These are phyloP conservation scores for Pseudomyrmex sp. DNA, from an alignment of 1,140 invertebrate species.

Conservation along the genomic window DNA sequence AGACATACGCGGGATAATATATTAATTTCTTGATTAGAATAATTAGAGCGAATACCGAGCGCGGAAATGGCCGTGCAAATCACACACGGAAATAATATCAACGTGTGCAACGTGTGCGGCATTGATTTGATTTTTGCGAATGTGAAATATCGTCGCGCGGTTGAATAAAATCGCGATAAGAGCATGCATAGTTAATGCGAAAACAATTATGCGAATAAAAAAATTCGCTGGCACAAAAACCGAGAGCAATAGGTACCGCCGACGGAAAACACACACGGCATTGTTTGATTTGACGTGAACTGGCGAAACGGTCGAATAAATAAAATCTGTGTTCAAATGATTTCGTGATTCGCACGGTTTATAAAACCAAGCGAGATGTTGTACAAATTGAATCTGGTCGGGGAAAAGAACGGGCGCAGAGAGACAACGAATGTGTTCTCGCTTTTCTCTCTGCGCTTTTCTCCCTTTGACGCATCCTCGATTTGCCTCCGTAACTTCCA, in stretches of 20 bases:
- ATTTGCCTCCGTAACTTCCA: background rate
- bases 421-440: background rate
- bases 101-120: background rate
- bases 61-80: background rate
- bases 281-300: constrained; percentile 8
- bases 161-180: constrained; percentile 24
- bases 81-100: background rate
- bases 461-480: background rate
- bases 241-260: background rate
- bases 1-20: background rate
- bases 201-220: constrained; percentile 1
- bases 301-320: background rate
- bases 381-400: constrained; percentile 4
- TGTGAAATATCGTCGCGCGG: background rate
- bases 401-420: background rate
- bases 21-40: background rate
- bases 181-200: constrained; percentile 30
- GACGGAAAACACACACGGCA: background rate
- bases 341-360: constrained; percentile 24
- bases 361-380: constrained; percentile 16
- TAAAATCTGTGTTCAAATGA: background rate
- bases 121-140: constrained; percentile 20
- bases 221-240: constrained; percentile 19
- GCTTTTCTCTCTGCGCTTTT: constrained; percentile 22
- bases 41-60: background rate